Evolutionary conservation across 2,113 vertebrate species (phyloP), one percentile per base, ranked within the genome.

Genomic region (Pteruthius melanotis): DNA sequence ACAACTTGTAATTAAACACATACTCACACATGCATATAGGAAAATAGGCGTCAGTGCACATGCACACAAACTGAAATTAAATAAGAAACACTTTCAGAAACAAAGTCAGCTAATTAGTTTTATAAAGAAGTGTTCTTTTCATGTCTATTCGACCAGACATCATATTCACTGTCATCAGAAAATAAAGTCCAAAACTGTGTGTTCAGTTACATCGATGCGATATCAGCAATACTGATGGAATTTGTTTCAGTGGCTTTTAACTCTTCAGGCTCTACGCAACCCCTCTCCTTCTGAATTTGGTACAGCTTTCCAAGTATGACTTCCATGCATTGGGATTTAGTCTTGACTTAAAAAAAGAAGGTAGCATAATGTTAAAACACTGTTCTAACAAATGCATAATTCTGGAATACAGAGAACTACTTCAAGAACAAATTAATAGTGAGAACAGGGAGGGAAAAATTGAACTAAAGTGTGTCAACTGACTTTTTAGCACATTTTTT

Each of bases 1-100:
- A 87, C 95, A 94, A 96, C 88, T 94, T 96, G 94, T 96, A 95
- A 95, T 95, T 92, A 95, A 94, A 91, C 52, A 35, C 77, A 76
- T 45, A 57, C 35, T 87, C 49, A 31, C 50, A 50, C 39, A 84
- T 31, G 52, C 31, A 23, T 71, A 33, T 70, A 52, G 68, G 90
- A 85, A 83, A 90, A 81, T 56, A 89, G 86, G 84, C 15, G 0
- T 56, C 88, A 87, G 69, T 39, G 53, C 76, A 75, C 65, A 90
- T 69, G 72, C 86, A 89, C 56, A 60, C n/a, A 78, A 69, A 81
- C 47, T 20, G n/a, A 75, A 90, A 87, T 76, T 78, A 96, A 96
- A 84, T 13, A 53, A 84, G 53, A 33, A 93, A 65, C 45, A 68
- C 53, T 83, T 92, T 89, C 57, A 68, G 83, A 90, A 95, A 87